Base-by-base conservation (phyloP, 2,888 invertebrate genomes). In the Margaritifera margaritifera region DNA sequence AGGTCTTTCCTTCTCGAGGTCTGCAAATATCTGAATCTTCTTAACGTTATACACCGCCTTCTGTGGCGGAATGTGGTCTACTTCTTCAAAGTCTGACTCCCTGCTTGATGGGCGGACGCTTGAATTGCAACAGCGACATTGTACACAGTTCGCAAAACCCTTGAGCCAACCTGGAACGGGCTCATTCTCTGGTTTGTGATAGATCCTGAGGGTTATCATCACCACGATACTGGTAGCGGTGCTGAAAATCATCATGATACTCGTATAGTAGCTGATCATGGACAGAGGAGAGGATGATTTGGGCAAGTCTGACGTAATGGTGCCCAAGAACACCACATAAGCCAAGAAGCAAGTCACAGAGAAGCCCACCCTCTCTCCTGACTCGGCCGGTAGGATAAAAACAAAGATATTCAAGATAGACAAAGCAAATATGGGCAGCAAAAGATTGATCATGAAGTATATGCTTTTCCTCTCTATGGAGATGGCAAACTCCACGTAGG, bases 211-310 rank as follows among this genome's bases (percentile, higher is more conserved):
- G 18, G 74, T 68, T 2, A 77, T 24, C 11, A 77, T 56, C 0
- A 74, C 72, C 19, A 62, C 66, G 15, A 74, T 52, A 6, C 68
- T 59, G 64, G 68, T 68, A 4, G 53, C 68, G 6, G 69, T 69
- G 31, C 77, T 77, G 22, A 77, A 77, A 2, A 70, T 22, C 74
- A 77, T 73, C 77, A 77, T 74, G 8, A 74, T 58, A 62, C 72
- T 72, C 24, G 73, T 73, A 19, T 77, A 77, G 70, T 74, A 77
- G 59, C 68, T 66, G 8, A 77, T 62, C 59, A 68, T 72, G 2
- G 77, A 74, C 27, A 77, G 25, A 2, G 72, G 72, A 19, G 70
- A 61, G 1, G 74, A 64, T 18, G 77, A 66, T 4, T 71, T 31
- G 6, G 77, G 74, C 19, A 77, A 60, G 55, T 70, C 68, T 6